Evolutionary conservation across 2,113 vertebrate genomes (phyloP), one percentile per base, ranked within the genome.

Genomic region (Cavia aperea): DNA sequence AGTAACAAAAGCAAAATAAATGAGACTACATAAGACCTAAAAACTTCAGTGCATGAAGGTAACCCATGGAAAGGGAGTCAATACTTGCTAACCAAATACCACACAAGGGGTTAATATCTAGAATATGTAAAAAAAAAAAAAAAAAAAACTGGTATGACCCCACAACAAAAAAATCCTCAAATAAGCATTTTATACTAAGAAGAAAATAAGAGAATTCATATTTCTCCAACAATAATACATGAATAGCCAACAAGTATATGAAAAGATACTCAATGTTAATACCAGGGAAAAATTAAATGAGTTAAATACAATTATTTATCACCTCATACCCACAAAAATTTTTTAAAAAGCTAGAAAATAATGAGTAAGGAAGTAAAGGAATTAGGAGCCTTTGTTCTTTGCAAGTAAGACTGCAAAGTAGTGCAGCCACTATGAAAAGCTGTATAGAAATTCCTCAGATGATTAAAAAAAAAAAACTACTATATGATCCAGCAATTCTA

Each of bases 1-100:
- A 60, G 66, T 51, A 94, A 83, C 62, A 82, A 77, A 82, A 92
- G 49, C 19, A 89, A 73, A 86, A 81, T 24, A 66, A 88, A 54
- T 21, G 29, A 26, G 39, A 49, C n/a, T 81, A 39, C 9, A 87
- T n/a, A 19, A 66, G 46, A 86, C 56, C 63, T 92, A 33, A 89
- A 92, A 89, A 70, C 54, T 73, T 85, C 54, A 49, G 26, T 36
- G 16, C 36, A 72, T 18, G 60, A 89, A 89, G 56, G 72, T 56
- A 31, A 79, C 31, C 49, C 18, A 79, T 12, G 31, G 19, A 56
- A 79, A 21, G 26, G 46, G 29, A 85, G 73, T 78, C 88, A 84
- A 78, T 72, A 78, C 29, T 39, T 87, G 14, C 73, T 65, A 95
- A 91, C 56, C 18, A 84, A 68, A 16, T 70, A 88, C 24, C 63